Evolutionary conservation across 2,797 vertebrate species (phyloP).

Genomic region (Crax fasciolata): DNA sequence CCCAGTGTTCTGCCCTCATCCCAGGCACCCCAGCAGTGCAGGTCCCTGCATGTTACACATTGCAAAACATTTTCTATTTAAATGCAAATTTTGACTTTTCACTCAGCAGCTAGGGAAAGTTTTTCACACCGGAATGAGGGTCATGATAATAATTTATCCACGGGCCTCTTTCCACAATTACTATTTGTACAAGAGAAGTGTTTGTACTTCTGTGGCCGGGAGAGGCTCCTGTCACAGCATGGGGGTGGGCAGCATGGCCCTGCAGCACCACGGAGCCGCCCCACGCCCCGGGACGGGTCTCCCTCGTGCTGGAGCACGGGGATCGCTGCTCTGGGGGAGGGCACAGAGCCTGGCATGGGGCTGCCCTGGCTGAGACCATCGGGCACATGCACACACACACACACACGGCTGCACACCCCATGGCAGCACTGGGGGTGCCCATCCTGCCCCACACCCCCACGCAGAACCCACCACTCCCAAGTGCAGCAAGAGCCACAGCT

Average conservation of each 20-base stretch:
- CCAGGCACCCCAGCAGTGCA: neutral
- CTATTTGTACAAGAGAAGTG: conserved; percentile 73
- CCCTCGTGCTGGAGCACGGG: too few relatives aligned
- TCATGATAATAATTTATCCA: conserved; percentile 85
- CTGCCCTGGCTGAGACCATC: too few relatives aligned
- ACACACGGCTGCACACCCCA: too few relatives aligned
- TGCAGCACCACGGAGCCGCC: too few relatives aligned
- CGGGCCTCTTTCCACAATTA: conserved; percentile 69
- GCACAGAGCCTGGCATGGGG: too few relatives aligned
- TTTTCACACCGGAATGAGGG: conserved; percentile 78
- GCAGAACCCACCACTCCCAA: neutral
- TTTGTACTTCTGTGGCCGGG: neutral
- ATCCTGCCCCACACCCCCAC: too few relatives aligned
- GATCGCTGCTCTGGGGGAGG: too few relatives aligned
- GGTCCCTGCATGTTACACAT: neutral
- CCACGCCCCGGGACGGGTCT: too few relatives aligned
- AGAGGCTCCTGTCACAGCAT: neutral
- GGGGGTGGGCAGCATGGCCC: neutral
- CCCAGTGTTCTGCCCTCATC: neutral
- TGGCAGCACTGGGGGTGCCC: too few relatives aligned
- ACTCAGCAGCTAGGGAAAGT: conserved; percentile 77
- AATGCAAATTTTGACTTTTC: conserved; percentile 88
- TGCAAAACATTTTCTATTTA: conserved; percentile 80
- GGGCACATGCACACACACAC: too few relatives aligned
- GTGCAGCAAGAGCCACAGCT: neutral